Percentiles rank a stretch among this genome's conserved stretches.
Conservation (phyloP, 2,888 invertebrate species). For the Dysmachus trigonus region DNA sequence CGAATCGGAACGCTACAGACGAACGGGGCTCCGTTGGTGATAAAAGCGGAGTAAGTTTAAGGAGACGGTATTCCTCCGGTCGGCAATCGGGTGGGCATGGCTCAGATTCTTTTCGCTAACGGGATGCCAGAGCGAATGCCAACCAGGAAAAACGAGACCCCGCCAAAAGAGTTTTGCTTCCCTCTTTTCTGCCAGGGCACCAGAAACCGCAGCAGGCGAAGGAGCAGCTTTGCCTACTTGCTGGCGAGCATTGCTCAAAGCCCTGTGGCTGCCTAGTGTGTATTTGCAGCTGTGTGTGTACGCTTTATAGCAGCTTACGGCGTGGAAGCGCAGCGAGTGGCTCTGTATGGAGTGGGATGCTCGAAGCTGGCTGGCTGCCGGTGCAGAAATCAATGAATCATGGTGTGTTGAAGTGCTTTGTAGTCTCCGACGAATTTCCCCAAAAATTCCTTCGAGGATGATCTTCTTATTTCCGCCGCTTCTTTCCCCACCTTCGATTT, state of each 20-base stretch:
- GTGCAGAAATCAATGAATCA: constrained; percentile 24
- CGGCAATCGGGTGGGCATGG: constrained; percentile 23
- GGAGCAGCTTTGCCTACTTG: constrained; percentile 41
- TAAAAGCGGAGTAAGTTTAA: constrained; percentile 38
- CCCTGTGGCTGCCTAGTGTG: constrained; percentile 45
- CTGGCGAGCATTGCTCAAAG: constrained; percentile 44
- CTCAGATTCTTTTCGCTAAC: constrained; percentile 37
- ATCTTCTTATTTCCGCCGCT: not conserved
- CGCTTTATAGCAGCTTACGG: not conserved
- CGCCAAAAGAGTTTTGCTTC: constrained; percentile 65
- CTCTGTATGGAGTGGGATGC: not conserved
- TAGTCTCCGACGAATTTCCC: constrained; percentile 37
- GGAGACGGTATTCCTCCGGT: constrained; percentile 15
- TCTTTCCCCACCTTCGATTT: constrained; percentile 36
- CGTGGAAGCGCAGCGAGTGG: not conserved
- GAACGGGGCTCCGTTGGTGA: constrained; percentile 9
- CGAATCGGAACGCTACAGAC: not conserved
- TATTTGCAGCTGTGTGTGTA: not conserved
- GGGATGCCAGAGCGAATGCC: constrained; percentile 44
- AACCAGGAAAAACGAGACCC: constrained; percentile 64
- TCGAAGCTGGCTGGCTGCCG: not conserved
- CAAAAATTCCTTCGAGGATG: constrained; percentile 13
- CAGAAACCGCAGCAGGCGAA: constrained; percentile 54
- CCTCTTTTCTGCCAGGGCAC: constrained; percentile 64
- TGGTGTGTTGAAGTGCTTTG: constrained; percentile 26